Evolutionary conservation across 2,797 vertebrate species (phyloP), one percentile per base, ranked within the genome.

Genomic region (Pantherophis vulpinus): DNA sequence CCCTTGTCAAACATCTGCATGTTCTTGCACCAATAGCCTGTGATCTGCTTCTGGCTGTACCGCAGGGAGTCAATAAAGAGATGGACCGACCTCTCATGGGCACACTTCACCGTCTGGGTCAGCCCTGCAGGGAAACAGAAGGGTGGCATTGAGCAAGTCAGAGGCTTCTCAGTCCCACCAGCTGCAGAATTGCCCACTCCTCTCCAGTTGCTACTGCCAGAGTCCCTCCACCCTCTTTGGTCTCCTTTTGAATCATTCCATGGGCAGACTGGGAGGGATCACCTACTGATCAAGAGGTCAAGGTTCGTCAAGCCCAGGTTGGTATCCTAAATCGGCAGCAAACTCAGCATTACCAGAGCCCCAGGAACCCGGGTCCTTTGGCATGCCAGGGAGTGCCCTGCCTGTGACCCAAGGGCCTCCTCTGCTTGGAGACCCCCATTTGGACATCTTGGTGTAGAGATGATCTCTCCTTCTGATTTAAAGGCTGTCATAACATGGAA

Each of bases 51-150:
- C 94, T 98, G 96, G 0, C 97, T 94, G 86, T 99, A 98, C 90
- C 98, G 96, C 92, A 99, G 91, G 1, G 99, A 99, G 97, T 99
- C 99, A 0, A 99, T 98, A 96, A 99, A 99, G 12, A 99, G 98
- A 94, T 99, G 98, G 58, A 99, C 99, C 0, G 99, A 99, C 11
- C 99, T 98, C 96, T 99, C 99, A 0, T 99, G 99, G 92, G 99
- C 98, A 70, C 99, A 99, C 94, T 99, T 99, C 93, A 99, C 98
- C 0, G 98, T 98, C 97, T 99, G 98, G 93, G 96, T 88, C 92
- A 98, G 97, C 37, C 98, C 98, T 98, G 95, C 12, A 95, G 94
- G 25, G 92, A 92, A 91, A 27, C 14, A 23, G 27, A n/a, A 63
- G 0, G n/a, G 32, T 1, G 66, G 29, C 42, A 3, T 11, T 42